Evolutionary conservation across 2,113 vertebrate species (phyloP).

Genomic region (Cariama cristata): DNA sequence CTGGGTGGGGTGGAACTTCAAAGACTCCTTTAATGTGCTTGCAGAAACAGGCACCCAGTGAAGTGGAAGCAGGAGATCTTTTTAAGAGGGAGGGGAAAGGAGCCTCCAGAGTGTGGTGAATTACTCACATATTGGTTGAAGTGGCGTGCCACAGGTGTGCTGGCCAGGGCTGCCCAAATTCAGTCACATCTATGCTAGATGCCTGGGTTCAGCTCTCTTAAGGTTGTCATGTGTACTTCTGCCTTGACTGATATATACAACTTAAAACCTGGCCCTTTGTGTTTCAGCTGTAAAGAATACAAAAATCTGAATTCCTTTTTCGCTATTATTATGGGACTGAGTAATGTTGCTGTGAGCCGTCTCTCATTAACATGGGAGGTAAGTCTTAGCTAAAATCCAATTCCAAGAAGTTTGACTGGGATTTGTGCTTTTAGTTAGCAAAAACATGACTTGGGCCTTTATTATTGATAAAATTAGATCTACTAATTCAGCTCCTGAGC

Average conservation of each 20-base stretch:
- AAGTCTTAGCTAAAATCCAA: constrained; percentile 56
- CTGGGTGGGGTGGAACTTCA: background rate
- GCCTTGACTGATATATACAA: background rate
- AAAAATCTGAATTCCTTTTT: constrained; percentile 97
- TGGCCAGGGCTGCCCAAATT: background rate
- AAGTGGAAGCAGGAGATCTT: background rate
- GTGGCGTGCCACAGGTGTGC: background rate
- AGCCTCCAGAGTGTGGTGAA: background rate
- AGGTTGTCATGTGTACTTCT: background rate
- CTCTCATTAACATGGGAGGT: constrained; percentile 97
- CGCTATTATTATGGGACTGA: constrained; percentile 94
- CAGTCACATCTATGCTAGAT: background rate
- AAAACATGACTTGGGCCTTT: background rate
- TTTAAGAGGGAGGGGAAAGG: background rate
- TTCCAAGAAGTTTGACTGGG: background rate
- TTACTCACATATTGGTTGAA: background rate
- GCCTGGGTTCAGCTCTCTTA: background rate
- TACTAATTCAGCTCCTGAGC: constrained; percentile 11
- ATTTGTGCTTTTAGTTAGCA: constrained; percentile 43
- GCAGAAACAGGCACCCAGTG: background rate
- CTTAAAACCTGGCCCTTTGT: constrained; percentile 53
- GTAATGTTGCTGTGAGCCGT: constrained; percentile 96
- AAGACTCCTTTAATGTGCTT: background rate
- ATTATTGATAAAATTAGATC: background rate
- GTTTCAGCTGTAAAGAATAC: constrained; percentile 96